These are phyloP conservation scores for Rhyacophila brunnea DNA, from an alignment of 1,140 invertebrate species.

Conservation along the genomic window DNA sequence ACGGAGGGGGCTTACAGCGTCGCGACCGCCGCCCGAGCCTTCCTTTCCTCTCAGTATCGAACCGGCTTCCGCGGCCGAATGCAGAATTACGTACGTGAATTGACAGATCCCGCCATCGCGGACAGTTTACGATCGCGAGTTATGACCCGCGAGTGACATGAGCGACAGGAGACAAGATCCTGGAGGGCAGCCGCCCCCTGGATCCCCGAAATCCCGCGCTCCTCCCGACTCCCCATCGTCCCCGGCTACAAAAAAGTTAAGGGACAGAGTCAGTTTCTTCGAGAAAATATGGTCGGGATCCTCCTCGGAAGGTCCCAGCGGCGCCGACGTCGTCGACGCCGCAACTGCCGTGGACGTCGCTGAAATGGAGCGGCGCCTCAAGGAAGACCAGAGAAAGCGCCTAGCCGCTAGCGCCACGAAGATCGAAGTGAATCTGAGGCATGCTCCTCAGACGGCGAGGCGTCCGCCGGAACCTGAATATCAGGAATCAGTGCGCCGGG, in stretches of 20 bases:
- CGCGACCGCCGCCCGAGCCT: slow-evolving; percentile 23
- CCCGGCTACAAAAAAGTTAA: slow-evolving; percentile 57
- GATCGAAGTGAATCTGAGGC: slow-evolving; percentile 59
- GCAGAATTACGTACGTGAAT: not conserved
- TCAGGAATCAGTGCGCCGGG: slow-evolving; percentile 58
- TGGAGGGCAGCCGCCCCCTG: slow-evolving; percentile 33
- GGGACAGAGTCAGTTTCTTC: slow-evolving; percentile 72
- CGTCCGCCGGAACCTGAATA: slow-evolving; percentile 43
- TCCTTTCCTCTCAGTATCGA: slow-evolving; percentile 49
- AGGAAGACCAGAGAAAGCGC: slow-evolving; percentile 56
- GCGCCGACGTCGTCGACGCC: slow-evolving; percentile 41
- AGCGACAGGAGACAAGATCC: slow-evolving; percentile 21
- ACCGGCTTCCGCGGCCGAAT: slow-evolving; percentile 49
- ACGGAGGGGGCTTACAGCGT: slow-evolving; percentile 9
- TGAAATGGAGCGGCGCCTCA: slow-evolving; percentile 60
- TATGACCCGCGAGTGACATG: slow-evolving; percentile 15
- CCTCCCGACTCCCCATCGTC: slow-evolving; percentile 41
- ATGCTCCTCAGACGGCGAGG: slow-evolving; percentile 27
- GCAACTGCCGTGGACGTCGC: slow-evolving; percentile 53
- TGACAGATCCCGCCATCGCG: not conserved
- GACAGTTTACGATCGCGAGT: slow-evolving; percentile 15
- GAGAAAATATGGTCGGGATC: slow-evolving; percentile 71
- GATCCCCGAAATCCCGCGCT: slow-evolving; percentile 44
- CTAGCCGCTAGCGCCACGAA: slow-evolving; percentile 50
- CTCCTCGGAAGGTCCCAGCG: slow-evolving; percentile 43